A percentile compares a stretch with the other conserved stretches of the same genome.
phyloP scores from a whole-genome alignment of 1,140 invertebrate genomes.

The Cotesia chilonis region DNA sequence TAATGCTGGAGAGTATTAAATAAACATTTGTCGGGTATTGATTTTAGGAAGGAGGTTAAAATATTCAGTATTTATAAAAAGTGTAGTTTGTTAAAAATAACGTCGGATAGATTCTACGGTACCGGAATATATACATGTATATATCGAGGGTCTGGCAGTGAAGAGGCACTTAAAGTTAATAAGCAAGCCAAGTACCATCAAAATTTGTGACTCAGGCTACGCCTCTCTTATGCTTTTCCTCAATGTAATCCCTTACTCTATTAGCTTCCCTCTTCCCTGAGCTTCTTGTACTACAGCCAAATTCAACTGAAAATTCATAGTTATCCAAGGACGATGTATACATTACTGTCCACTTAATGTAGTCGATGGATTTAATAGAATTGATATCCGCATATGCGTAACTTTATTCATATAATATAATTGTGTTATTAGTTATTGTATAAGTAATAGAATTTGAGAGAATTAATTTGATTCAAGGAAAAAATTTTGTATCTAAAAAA shows the following conservation, averaged over 20 bases:
- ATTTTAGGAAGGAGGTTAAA: neutral
- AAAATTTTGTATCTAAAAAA: too few relatives aligned
- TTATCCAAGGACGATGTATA: slow-evolving; percentile 23
- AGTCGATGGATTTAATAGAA: neutral
- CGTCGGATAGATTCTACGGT: neutral
- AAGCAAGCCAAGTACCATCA: slow-evolving; percentile 51
- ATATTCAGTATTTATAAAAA: too few relatives aligned
- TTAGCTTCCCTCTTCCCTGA: neutral
- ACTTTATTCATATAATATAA: neutral
- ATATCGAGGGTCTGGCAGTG: neutral
- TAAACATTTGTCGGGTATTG: neutral
- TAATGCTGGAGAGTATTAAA: neutral
- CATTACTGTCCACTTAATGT: slow-evolving; percentile 12
- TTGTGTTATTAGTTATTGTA: too few relatives aligned
- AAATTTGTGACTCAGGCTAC: slow-evolving; percentile 50
- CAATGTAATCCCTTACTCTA: slow-evolving; percentile 26
- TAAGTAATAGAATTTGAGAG: too few relatives aligned
- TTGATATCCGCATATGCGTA: neutral
- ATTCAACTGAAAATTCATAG: slow-evolving; percentile 31
- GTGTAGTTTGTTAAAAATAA: slow-evolving; percentile 17
- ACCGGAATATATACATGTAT: neutral
- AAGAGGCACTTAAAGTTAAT: slow-evolving; percentile 45
- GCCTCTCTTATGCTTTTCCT: slow-evolving; percentile 11
- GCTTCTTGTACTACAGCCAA: slow-evolving; percentile 31
- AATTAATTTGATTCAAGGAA: too few relatives aligned